Evolutionary conservation across 1,140 invertebrate genomes (phyloP).

Genomic region (Lerema accius): DNA sequence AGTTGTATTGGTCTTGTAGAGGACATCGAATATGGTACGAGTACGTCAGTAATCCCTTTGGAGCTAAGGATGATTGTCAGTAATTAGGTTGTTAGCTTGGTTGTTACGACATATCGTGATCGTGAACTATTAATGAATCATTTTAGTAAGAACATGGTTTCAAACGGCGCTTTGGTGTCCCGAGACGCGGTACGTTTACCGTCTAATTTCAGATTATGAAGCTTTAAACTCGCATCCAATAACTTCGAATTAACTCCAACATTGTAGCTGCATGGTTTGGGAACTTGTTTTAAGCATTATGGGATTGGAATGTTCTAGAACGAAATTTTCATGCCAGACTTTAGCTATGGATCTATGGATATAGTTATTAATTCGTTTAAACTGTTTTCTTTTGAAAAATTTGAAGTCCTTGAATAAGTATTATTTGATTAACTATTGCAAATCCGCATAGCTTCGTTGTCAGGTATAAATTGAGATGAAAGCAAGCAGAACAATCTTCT

Average conservation of each 20-base stretch:
- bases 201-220: conserved; percentile 28
- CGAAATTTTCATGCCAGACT: conserved; percentile 6
- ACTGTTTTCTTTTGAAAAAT: too few relatives aligned
- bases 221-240: conserved; percentile 26
- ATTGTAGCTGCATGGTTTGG: conserved; percentile 8
- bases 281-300: conserved; percentile 21
- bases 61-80: too few relatives aligned
- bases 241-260: conserved; percentile 24
- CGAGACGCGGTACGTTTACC: conserved; percentile 22
- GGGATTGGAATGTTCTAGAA: conserved; percentile 3
- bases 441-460: background rate
- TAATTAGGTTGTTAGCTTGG: too few relatives aligned
- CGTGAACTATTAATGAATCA: conserved; percentile 5
- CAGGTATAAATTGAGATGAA: background rate
- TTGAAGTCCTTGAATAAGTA: background rate
- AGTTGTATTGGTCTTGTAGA: too few relatives aligned
- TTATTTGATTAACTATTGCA: background rate
- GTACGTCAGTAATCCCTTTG: too few relatives aligned
- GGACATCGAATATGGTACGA: too few relatives aligned
- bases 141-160: conserved; percentile 18
- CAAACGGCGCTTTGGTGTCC: conserved; percentile 11
- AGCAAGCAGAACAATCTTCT: background rate
- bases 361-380: too few relatives aligned
- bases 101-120: background rate
- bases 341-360: too few relatives aligned